Base-by-base conservation (phyloP, 1,140 invertebrate genomes). In the Episyrphus balteatus region DNA sequence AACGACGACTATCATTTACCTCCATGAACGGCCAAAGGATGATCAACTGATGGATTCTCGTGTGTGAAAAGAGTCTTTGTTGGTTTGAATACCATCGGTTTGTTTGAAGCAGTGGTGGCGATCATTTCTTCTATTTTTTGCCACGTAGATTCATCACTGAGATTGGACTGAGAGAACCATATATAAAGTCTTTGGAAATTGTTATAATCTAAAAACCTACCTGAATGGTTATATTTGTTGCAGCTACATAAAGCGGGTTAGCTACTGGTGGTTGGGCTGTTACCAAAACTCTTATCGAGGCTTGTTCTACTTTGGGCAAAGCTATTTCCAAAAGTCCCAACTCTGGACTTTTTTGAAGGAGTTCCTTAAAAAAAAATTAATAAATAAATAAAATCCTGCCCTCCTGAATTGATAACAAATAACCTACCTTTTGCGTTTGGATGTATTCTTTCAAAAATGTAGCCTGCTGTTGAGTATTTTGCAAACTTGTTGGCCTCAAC, bases 391-490 rank as follows among this genome's bases (percentile, higher is more conserved):
- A 21, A 42, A 42, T 11, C 15, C 10, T 47, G 13, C 13, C 9
- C n/a, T 11, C 33, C 17, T 36, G 48, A 12, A 36, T 41, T 8
- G 36, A 30, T 18, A 50, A n/a, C 3, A 26, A 40, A 40, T 14
- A 7, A 54, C 49, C 51, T n/a, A 66, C 63, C 47, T 66, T 68
- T 39, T 86, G 81, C 21, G 84, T 84, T 56, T 83, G 77, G 50
- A 95, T 77, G 72, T 90, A 96, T 72, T 96, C 92, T 56, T 86
- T 78, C 8, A 95, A 73, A 72, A 92, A 93, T 49, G 80, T 79
- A 42, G 80, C 75, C 71, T 95, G 92, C 59, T 94, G 91, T 46
- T 75, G 66, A 2, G 80, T 72, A 47, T 79, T 77, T 62, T 90
- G 87, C 50, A 81, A 79, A 57, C 86, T 88, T 17, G 80, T 74